Evolutionary conservation across 2,888 invertebrate genomes (phyloP), one percentile per base, ranked within the genome.

Genomic region (Tinea pellionella): DNA sequence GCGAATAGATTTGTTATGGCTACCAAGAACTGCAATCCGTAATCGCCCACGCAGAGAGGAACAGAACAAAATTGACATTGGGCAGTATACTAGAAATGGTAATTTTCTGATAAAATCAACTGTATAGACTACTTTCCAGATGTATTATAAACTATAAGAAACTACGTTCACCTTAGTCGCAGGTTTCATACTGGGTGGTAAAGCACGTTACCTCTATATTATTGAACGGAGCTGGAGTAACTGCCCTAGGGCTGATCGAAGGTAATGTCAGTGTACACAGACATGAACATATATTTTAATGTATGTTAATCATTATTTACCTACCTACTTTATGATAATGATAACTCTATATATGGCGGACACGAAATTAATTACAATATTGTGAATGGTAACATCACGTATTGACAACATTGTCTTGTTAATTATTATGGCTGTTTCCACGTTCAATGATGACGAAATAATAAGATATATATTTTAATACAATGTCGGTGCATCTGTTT

Each of bases 161-260:
- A 37, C 11, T 37, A 37, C 9, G 37, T 9, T 37, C 6, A 37
- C 2, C 9, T 1, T 37, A 37, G 37, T 37, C 37, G n/a, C 57
- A 32, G 19, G 57, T 32, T 57, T 57, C 57, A 6, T 57, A 32
- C 57, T 57, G 57, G 57, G 57, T 32, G 57, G 57, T 57, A 57
- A 15, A 16, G 15, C 16, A 57, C 57, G 32, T 57, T 32, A 19
- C 55, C 55, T 19, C 55, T 55, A 19, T 55, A 55, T 55, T 55
- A 55, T 16, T 30, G 57, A 32, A 9, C 57, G 9, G 30, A 55
- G 4, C 11, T 19, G 24, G 24, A 24, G 19, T 12, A 12, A 57
- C 32, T 57, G 57, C 57, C 57, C 15, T 7, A 13, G 32, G 57
- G 57, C 57, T 57, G 57, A 57, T 57, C 32, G 57, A 32, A 57